phyloP scores from a whole-genome alignment of 2,888 invertebrate genomes.

The Saturnia japonica region DNA sequence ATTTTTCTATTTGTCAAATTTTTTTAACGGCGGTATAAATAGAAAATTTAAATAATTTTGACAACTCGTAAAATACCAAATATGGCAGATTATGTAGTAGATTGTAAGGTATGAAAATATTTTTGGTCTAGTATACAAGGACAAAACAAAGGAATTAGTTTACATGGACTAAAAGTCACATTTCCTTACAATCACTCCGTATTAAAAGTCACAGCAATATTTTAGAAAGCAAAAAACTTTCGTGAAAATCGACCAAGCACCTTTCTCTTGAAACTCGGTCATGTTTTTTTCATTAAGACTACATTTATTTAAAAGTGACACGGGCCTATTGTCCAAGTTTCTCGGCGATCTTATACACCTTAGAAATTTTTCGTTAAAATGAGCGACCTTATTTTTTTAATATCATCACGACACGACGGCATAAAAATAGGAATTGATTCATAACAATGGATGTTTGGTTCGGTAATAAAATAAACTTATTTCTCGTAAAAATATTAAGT shows the following conservation, averaged over 20 bases:
- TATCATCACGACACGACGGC: neutral
- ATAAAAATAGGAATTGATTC: neutral
- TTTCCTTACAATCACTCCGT: too few species aligned
- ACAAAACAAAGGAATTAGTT: too few species aligned
- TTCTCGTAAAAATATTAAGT: neutral
- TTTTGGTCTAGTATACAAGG: too few species aligned
- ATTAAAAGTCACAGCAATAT: neutral
- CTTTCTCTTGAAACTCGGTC: neutral
- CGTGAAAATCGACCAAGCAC: neutral
- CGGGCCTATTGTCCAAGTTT: slow-evolving; percentile 4
- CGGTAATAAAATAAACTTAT: neutral
- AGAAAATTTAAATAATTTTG: too few species aligned
- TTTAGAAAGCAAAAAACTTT: neutral
- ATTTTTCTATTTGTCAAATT: too few species aligned
- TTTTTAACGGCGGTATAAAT: too few species aligned
- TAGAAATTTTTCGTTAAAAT: neutral
- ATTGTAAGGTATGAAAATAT: too few species aligned
- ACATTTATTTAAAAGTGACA: slow-evolving; percentile 15
- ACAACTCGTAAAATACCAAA: too few species aligned
- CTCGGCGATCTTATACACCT: neutral
- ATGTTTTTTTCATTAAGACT: slow-evolving; percentile 8
- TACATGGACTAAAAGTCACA: neutral
- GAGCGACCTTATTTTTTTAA: slow-evolving; percentile 2
- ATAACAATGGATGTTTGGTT: slow-evolving; percentile 10
- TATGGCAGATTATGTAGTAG: too few species aligned